Evolutionary conservation across 2,888 invertebrate species (phyloP).

Genomic region (Podotricha telesiphe): DNA sequence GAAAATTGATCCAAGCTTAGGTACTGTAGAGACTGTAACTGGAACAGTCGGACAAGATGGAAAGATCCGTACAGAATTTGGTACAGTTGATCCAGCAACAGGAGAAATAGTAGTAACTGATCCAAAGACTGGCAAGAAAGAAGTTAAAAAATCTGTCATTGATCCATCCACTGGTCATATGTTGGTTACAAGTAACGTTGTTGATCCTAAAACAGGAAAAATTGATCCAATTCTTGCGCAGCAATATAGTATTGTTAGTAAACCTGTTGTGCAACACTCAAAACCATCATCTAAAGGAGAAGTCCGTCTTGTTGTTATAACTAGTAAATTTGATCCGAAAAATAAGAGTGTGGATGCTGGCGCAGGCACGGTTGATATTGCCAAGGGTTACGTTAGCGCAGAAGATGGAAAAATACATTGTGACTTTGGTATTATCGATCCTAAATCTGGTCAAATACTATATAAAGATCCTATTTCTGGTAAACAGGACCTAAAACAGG

Average conservation of each 20-base stretch:
- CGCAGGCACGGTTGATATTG: slow-evolving; percentile 78
- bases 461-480: slow-evolving; percentile 85
- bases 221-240: slow-evolving; percentile 83
- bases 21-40: slow-evolving; percentile 81
- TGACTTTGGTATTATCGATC: slow-evolving; percentile 84
- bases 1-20: slow-evolving; percentile 73
- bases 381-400: slow-evolving; percentile 79
- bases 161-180: slow-evolving; percentile 84
- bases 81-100: slow-evolving; percentile 85
- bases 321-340: slow-evolving; percentile 84
- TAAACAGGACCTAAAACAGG: slow-evolving; percentile 85
- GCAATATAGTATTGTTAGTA: slow-evolving; percentile 77
- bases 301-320: slow-evolving; percentile 72
- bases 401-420: slow-evolving; percentile 84
- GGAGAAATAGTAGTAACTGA: slow-evolving; percentile 79
- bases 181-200: slow-evolving; percentile 80
- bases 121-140: slow-evolving; percentile 77
- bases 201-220: slow-evolving; percentile 85
- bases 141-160: slow-evolving; percentile 82
- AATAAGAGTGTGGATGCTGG: slow-evolving; percentile 83
- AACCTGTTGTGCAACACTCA: slow-evolving; percentile 67
- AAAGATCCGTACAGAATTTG: slow-evolving; percentile 85
- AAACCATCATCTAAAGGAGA: slow-evolving; percentile 73
- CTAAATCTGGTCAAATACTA: slow-evolving; percentile 83
- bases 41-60: slow-evolving; percentile 82